Base-by-base conservation (phyloP, 92 coral and sea anemone species). In the Pocillopora grandis region DNA sequence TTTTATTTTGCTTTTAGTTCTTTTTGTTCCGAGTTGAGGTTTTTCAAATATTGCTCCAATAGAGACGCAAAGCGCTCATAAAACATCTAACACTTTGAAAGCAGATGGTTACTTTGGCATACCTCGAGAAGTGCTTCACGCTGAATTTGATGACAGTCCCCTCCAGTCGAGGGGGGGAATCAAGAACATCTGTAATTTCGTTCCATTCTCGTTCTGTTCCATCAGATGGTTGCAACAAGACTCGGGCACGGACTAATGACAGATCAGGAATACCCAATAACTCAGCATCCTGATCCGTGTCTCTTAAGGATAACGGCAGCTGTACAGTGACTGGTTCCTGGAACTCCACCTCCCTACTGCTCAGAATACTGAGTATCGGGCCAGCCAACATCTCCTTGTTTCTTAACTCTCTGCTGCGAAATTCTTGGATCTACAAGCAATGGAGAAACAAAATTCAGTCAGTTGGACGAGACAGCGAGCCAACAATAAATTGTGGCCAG, bases 101-200 rank as follows among this genome's bases (percentile, higher is more conserved):
- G 13, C 10, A 68, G 18, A 23, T 49, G 13, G 21, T 7, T 35
- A 9, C n/a, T 18, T 61, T 18, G 12, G 57, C 87, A 62, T 74
- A 83, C 87, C 10, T 73, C 20, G 87, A 83, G 62, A 83, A 83
- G 75, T 83, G 87, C 27, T 10, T 83, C 48, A 83, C 75, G 10
- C 15, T 55, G 74, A 83, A 83, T 63, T 13, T 17, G n/a, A 83
- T 49, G 9, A 83, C 81, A 63, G 48, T 21, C 7, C 75, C 81
- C 18, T 83, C 75, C 36, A 62, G 75, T 4, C 66, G 17, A 16
- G 75, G 80, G 1, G 87, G 58, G 15, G 55, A 12, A 64, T 63
- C 79, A 8, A 83, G 72, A 15, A 0, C 15, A 2, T 62, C 73
- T 9, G 87, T 75, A 1, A 83, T 83, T 16, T 83, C 87, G 27